Evolutionary conservation across 2,888 invertebrate species (phyloP).

Genomic region (Thecophora atra): DNA sequence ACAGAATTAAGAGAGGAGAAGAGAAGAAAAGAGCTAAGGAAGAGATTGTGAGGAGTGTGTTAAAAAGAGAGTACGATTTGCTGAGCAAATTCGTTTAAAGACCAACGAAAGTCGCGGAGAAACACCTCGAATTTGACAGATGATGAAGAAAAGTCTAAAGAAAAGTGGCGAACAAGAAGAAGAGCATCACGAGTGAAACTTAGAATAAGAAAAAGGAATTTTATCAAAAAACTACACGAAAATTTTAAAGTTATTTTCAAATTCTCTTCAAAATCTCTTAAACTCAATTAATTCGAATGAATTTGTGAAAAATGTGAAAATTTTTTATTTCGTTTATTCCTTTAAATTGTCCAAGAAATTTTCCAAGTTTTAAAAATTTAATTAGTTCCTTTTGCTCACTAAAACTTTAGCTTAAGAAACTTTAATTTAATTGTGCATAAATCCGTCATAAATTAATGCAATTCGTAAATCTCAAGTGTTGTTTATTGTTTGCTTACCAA

Average conservation of each 20-base stretch:
- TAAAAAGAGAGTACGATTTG: not conserved
- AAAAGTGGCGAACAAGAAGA: constrained; percentile 2
- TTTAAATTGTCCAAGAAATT: not conserved
- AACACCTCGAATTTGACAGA: not conserved
- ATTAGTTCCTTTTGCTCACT: no score
- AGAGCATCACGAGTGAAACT: not conserved
- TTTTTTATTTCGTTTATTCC: not conserved
- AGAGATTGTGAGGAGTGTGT: not conserved
- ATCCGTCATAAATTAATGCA: no score
- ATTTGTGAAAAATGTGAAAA: no score
- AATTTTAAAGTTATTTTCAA: constrained; percentile 4
- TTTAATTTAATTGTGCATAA: no score
- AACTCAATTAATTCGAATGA: no score
- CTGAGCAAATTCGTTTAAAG: not conserved
- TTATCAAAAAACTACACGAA: constrained; percentile 21
- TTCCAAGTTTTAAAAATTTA: no score
- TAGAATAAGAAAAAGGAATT: constrained; percentile 15
- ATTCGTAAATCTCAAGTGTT: no score
- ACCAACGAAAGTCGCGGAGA: not conserved
- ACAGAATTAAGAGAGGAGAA: not conserved
- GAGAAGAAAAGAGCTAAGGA: not conserved
- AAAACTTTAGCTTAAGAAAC: no score
- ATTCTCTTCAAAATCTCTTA: no score
- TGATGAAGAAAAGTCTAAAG: not conserved
- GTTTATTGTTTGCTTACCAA: no score